These are phyloP conservation scores for Metridium senile DNA, from an alignment of 92 coral and sea anemone genomes.

Conservation along the genomic window DNA sequence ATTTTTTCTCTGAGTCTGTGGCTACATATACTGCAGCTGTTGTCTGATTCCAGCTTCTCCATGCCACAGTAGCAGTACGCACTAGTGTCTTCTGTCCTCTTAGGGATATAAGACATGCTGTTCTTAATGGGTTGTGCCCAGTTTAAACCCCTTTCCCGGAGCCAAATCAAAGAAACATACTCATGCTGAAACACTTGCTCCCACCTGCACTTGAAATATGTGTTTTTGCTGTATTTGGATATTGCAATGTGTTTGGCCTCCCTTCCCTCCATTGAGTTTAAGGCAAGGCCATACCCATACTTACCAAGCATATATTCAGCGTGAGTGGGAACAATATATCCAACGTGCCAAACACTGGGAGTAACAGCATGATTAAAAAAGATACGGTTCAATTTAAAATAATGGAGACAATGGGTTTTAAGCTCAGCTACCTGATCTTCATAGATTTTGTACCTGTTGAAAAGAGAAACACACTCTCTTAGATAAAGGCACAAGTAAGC, in stretches of 20 bases:
- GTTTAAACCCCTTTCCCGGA: constrained; percentile 46
- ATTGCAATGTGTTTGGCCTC: constrained; percentile 50
- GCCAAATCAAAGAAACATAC: constrained; percentile 51
- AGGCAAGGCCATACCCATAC: constrained; percentile 47
- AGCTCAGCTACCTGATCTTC: constrained; percentile 27
- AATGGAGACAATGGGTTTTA: constrained; percentile 9
- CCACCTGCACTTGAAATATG: constrained; percentile 28
- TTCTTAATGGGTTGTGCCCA: constrained; percentile 4
- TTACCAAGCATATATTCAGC: constrained; percentile 36
- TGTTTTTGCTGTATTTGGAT: constrained; percentile 39
- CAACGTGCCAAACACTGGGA: constrained; percentile 45
- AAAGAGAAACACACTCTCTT: constrained; percentile 57
- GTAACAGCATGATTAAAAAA: constrained; percentile 15
- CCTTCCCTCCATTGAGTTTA: constrained; percentile 59
- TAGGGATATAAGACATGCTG: constrained; percentile 33
- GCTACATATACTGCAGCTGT: constrained; percentile 42
- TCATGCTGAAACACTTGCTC: constrained; percentile 49
- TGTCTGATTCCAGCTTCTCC: constrained; percentile 22
- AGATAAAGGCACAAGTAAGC: constrained; percentile 46
- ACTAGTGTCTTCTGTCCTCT: constrained; percentile 26
- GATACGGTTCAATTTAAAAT: constrained; percentile 19
- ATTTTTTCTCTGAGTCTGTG: constrained; percentile 26
- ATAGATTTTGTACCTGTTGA: constrained; percentile 19
- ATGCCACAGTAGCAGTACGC: constrained; percentile 45
- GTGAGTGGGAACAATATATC: constrained; percentile 46